Base-by-base conservation (phyloP, 2,888 invertebrate species). In the Pollenia amentaria region DNA sequence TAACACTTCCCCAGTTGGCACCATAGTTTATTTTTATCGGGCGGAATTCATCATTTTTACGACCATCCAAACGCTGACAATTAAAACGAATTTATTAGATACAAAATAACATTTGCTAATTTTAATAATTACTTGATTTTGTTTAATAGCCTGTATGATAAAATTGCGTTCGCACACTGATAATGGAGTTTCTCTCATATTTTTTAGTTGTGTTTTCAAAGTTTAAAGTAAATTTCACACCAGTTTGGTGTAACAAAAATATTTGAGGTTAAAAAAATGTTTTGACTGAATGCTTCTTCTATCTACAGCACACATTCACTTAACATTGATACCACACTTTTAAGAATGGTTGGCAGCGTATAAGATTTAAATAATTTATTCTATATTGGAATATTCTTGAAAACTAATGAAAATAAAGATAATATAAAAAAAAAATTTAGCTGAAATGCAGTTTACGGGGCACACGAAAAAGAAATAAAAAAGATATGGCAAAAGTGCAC, bases 1-100 rank as follows among this genome's bases (percentile, higher is more conserved):
- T 94, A 90, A 97, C 97, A 89, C 96, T 96, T 55, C 98, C 98
- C 95, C 96, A 97, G 88, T 97, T 97, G n/a, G 95, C 95, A 18
- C 97, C 97, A 93, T 97, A 97, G 88, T 95, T 94, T 85, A 98
- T 96, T 89, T 95, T 94, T 16, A 97, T 92, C 42, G 95, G 94
- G 88, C 98, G 94, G 88, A 96, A 96, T 92, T 97, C 97, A 89
- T 96, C 94, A 87, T 96, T 95, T 89, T 94, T 94, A 90, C 98
- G 94, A 3, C 97, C 97, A 94, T 98, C 98, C 88, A 97, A 93
- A 80, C 98, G 95, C 97, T 97, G 91, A 11, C 11, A 38, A 69
- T 51, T 1, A 16, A 46, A 38, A 46, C 7, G 1, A n/a, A 42
- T 10, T 40, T 53, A 18, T 18, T 48, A 3, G 7, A 40, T 18